A percentile compares a stretch with the other conserved stretches of the same genome.
Evolutionary conservation across 2,113 vertebrate species (phyloP).

Genomic region (Bostrychus sinensis): DNA sequence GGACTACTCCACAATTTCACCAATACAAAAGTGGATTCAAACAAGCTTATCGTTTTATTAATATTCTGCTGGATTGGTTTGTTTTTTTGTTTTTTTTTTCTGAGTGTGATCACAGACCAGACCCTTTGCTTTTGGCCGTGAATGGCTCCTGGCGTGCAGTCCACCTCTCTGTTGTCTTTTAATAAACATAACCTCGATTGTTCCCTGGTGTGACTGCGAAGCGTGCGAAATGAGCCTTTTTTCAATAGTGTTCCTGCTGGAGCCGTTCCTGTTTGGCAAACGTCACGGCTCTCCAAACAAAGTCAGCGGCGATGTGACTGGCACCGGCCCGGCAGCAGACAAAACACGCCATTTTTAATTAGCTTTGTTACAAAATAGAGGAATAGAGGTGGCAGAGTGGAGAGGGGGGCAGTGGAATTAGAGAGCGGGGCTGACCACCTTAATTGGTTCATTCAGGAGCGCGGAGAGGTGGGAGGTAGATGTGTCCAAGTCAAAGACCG

Average conservation of each 20-base stretch:
- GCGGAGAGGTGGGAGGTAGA: not conserved
- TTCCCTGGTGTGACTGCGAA: slow-evolving; percentile 69
- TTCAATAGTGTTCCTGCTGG: slow-evolving; percentile 68
- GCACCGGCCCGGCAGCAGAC: slow-evolving; percentile 48
- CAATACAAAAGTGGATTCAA: slow-evolving; percentile 44
- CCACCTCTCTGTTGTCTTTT: slow-evolving; percentile 69
- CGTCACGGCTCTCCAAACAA: slow-evolving; percentile 57
- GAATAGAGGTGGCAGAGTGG: not conserved
- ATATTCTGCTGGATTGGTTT: slow-evolving; percentile 48
- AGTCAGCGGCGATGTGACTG: slow-evolving; percentile 60
- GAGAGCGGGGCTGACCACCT: slow-evolving; percentile 24
- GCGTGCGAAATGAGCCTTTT: slow-evolving; percentile 69
- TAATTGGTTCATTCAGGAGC: slow-evolving; percentile 34
- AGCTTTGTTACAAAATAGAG: slow-evolving; percentile 62
- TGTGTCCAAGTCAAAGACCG: not conserved
- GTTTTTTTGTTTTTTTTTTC: no score
- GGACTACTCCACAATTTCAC: slow-evolving; percentile 29
- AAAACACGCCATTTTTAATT: slow-evolving; percentile 70
- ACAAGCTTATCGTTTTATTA: slow-evolving; percentile 65
- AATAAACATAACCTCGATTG: slow-evolving; percentile 74
- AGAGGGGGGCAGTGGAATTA: not conserved
- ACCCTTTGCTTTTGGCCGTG: slow-evolving; percentile 53
- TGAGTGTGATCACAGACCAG: slow-evolving; percentile 53
- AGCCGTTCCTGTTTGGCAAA: slow-evolving; percentile 73
- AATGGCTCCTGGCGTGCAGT: slow-evolving; percentile 54